Evolutionary conservation across 2,113 vertebrate genomes (phyloP).

Genomic region (Carassius auratus): DNA sequence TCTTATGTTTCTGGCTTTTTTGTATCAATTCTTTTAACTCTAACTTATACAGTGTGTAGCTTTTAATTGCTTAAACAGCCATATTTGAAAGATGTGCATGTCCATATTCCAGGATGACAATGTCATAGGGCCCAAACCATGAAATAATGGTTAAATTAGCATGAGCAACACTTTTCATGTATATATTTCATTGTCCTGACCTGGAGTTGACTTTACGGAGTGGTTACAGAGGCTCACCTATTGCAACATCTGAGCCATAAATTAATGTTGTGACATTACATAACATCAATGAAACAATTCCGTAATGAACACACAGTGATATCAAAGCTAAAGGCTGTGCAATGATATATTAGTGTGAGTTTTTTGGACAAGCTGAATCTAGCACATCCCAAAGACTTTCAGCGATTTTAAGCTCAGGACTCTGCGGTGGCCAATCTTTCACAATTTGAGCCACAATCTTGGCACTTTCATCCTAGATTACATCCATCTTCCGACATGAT

Average conservation of each 20-base stretch:
- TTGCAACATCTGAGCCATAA: neutral
- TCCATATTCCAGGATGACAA: neutral
- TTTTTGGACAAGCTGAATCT: neutral
- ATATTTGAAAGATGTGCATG: too few relatives aligned
- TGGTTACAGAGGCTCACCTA: too few relatives aligned
- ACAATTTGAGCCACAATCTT: neutral
- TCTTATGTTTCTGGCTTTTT: too few relatives aligned
- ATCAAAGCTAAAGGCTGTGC: neutral
- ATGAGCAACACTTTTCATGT: neutral
- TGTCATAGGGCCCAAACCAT: neutral
- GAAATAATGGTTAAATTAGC: neutral
- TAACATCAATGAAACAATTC: neutral
- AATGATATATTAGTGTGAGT: neutral
- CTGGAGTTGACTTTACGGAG: neutral
- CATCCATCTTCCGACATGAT: neutral
- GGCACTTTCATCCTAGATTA: neutral
- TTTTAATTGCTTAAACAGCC: too few relatives aligned
- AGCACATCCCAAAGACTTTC: neutral
- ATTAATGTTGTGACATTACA: neutral
- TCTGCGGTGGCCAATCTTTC: neutral
- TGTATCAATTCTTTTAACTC: too few relatives aligned
- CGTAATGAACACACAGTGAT: neutral
- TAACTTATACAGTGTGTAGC: too few relatives aligned
- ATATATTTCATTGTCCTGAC: too few relatives aligned
- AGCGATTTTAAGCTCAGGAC: too few relatives aligned